A percentile compares a stretch with the other conserved stretches of the same genome.
Evolutionary conservation across 2,113 vertebrate genomes (phyloP).

Genomic region (Rhineura floridana): DNA sequence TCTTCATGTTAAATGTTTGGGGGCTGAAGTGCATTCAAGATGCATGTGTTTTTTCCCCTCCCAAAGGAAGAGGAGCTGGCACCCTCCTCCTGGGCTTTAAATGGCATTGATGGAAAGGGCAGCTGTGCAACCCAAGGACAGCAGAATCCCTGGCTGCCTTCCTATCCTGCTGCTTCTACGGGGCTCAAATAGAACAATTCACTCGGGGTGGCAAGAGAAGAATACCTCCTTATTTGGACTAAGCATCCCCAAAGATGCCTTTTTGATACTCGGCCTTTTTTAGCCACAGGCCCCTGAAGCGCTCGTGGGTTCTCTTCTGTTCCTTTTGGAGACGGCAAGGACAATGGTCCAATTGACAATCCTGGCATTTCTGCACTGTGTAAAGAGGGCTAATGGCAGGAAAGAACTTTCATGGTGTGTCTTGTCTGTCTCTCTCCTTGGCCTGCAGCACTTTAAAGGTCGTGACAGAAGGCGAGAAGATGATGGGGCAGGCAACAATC

Average conservation of each 20-base stretch:
- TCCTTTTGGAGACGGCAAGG: not conserved
- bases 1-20: too few species aligned
- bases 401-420: slow-evolving; percentile 23
- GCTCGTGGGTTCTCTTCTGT: slow-evolving; percentile 21
- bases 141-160: not conserved
- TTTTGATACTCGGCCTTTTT: not conserved
- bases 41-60: not conserved
- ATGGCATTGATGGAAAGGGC: not conserved
- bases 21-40: not conserved
- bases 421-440: not conserved
- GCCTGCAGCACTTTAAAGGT: slow-evolving; percentile 65
- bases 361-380: slow-evolving; percentile 38
- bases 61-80: too few species aligned
- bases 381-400: not conserved
- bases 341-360: not conserved
- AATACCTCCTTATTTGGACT: not conserved
- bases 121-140: not conserved
- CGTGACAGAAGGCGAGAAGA: slow-evolving; percentile 25
- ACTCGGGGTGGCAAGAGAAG: not conserved
- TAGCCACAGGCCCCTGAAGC: not conserved
- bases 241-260: not conserved
- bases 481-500: not conserved
- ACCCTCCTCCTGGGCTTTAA: not conserved
- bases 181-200: slow-evolving; percentile 45
- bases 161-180: slow-evolving; percentile 6